Evolutionary conservation across 1,140 invertebrate species (phyloP).

Genomic region (Drosophila ohnishii): DNA sequence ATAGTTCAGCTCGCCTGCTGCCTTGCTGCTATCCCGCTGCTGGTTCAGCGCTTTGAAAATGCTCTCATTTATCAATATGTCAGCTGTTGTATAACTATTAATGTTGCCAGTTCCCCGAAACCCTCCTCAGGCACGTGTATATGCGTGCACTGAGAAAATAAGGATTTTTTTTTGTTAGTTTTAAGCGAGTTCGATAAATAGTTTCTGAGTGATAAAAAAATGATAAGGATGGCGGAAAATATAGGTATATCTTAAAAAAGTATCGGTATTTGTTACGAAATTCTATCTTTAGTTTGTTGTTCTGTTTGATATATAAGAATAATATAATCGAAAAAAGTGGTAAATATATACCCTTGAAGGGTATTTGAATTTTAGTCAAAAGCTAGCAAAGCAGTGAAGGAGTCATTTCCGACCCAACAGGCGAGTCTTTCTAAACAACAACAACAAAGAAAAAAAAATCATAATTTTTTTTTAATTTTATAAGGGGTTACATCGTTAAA

Average conservation of each 20-base stretch:
- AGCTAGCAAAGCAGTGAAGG: too few species aligned
- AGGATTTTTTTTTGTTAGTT: fast-evolving
- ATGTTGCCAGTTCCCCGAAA: slow-evolving; percentile 42
- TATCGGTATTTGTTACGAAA: too few species aligned
- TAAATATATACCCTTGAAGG: too few species aligned
- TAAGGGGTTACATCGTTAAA: too few species aligned
- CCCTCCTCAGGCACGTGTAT: slow-evolving; percentile 34
- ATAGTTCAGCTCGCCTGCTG: slow-evolving; percentile 56
- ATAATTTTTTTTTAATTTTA: too few species aligned
- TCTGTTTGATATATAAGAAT: too few species aligned
- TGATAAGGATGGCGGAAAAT: neutral
- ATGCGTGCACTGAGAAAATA: slow-evolving; percentile 4
- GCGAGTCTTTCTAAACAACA: too few species aligned
- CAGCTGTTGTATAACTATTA: slow-evolving; percentile 81
- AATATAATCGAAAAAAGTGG: too few species aligned
- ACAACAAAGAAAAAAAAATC: too few species aligned
- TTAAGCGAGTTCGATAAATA: neutral
- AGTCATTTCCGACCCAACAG: too few species aligned
- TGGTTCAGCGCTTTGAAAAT: slow-evolving; percentile 59
- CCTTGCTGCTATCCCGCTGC: slow-evolving; percentile 28
- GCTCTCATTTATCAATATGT: slow-evolving; percentile 80
- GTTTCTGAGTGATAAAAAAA: neutral
- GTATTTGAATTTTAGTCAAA: too few species aligned
- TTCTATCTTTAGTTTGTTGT: too few species aligned
- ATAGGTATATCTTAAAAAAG: neutral